Evolutionary conservation across 2,113 vertebrate species (phyloP).

Genomic region (Phyllostomus hastatus): DNA sequence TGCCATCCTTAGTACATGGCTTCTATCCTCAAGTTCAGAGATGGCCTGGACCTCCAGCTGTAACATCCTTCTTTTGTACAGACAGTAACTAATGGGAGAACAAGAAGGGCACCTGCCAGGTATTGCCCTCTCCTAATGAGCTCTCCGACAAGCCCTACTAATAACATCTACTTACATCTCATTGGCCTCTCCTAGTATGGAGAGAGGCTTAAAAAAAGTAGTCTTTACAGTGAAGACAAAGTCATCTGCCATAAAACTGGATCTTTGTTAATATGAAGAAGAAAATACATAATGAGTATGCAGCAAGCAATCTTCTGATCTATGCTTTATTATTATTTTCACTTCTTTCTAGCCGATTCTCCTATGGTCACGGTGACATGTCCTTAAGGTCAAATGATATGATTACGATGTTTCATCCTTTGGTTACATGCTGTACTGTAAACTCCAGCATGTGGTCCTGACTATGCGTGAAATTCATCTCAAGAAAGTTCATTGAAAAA

Average conservation of each 20-base stretch:
- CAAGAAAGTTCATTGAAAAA: background rate
- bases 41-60: background rate
- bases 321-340: background rate
- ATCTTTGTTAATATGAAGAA: background rate
- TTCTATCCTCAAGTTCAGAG: background rate
- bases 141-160: background rate
- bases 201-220: too few species aligned
- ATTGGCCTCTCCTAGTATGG: background rate
- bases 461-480: background rate
- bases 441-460: background rate
- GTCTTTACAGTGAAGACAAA: background rate
- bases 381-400: background rate
- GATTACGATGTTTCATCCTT: background rate
- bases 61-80: background rate
- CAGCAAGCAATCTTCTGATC: background rate
- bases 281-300: background rate
- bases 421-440: background rate
- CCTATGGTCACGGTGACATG: background rate
- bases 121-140: background rate
- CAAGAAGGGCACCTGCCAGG: background rate
- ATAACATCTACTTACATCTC: background rate
- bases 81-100: background rate
- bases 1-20: background rate
- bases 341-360: background rate
- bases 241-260: background rate